These are phyloP conservation scores for Germaria angustata DNA, from an alignment of 2,888 invertebrate genomes.

Conservation along the genomic window DNA sequence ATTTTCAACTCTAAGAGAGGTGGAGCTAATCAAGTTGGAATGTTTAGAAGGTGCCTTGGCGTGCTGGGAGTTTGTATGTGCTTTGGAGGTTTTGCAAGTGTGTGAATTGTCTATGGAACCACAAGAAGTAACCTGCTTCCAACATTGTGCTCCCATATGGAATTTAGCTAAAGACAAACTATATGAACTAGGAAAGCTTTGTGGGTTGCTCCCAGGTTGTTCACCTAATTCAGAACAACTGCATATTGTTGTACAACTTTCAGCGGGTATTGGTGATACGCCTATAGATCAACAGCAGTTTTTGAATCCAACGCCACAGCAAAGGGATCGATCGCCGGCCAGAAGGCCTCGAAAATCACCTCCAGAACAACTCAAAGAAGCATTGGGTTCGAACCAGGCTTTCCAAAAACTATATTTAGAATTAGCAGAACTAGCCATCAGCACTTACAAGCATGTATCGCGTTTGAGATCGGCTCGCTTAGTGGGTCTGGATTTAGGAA, in stretches of 20 bases:
- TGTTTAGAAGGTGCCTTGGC: constrained; percentile 91
- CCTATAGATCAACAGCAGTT: constrained; percentile 80
- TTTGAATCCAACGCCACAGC: constrained; percentile 75
- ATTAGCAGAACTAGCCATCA: constrained; percentile 95
- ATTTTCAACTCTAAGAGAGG: constrained; percentile 92
- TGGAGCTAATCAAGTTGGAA: constrained; percentile 88
- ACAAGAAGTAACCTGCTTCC: constrained; percentile 87
- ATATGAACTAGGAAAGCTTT: constrained; percentile 89
- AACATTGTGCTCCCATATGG: constrained; percentile 92
- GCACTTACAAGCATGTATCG: constrained; percentile 96
- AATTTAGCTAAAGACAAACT: constrained; percentile 92
- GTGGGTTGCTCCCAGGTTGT: constrained; percentile 92
- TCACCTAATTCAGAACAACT: constrained; percentile 92
- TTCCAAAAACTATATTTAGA: constrained; percentile 96
- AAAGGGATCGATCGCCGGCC: constrained; percentile 81
- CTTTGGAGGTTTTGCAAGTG: constrained; percentile 91
- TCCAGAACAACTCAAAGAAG: constrained; percentile 92
- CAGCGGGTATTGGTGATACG: constrained; percentile 93
- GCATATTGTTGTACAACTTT: constrained; percentile 93
- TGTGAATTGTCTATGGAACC: constrained; percentile 86
- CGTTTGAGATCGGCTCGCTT: constrained; percentile 89
- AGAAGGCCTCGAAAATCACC: constrained; percentile 81
- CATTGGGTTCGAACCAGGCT: constrained; percentile 91
- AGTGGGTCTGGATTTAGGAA: constrained; percentile 93
- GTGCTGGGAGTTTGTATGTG: constrained; percentile 96